Evolutionary conservation across 2,888 invertebrate genomes (phyloP).

Genomic region (Pseudanteris insignis): DNA sequence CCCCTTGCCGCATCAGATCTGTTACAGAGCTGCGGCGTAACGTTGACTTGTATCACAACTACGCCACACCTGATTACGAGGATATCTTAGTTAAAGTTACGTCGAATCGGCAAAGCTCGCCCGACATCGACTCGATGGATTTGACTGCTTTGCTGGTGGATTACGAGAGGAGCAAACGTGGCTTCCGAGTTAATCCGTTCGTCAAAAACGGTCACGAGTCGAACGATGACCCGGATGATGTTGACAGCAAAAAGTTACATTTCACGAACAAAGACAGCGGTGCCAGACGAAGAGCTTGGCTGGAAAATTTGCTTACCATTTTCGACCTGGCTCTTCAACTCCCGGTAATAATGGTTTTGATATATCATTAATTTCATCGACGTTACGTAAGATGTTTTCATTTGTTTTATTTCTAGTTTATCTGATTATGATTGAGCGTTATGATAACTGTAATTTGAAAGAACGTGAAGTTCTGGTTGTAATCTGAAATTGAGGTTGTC

Average conservation of each 20-base stretch:
- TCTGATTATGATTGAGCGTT: constrained; percentile 16
- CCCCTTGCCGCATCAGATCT: constrained; percentile 54
- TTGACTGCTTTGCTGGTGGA: constrained; percentile 58
- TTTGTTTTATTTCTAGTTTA: no score
- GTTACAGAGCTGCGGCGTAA: constrained; percentile 52
- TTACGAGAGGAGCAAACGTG: constrained; percentile 60
- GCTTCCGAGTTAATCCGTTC: constrained; percentile 62
- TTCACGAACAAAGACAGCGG: constrained; percentile 83
- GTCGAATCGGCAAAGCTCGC: constrained; percentile 1
- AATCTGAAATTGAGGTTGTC: constrained; percentile 34
- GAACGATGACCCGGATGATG: constrained; percentile 17
- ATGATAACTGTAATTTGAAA: constrained; percentile 28
- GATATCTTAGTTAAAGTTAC: constrained; percentile 10
- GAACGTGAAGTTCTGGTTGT: constrained; percentile 15
- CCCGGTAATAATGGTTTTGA: constrained; percentile 61
- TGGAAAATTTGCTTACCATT: constrained; percentile 85
- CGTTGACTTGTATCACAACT: constrained; percentile 5
- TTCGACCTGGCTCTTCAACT: constrained; percentile 79
- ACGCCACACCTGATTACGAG: constrained; percentile 16
- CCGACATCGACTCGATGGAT: constrained; percentile 32
- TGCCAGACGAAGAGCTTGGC: constrained; percentile 83
- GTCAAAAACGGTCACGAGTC: constrained; percentile 47
- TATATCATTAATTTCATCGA: no score
- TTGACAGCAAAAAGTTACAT: constrained; percentile 72
- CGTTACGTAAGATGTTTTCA: no score